Evolutionary conservation across 2,797 vertebrate species (phyloP), one percentile per base, ranked within the genome.

Genomic region (Hypotaenidia okinawae): DNA sequence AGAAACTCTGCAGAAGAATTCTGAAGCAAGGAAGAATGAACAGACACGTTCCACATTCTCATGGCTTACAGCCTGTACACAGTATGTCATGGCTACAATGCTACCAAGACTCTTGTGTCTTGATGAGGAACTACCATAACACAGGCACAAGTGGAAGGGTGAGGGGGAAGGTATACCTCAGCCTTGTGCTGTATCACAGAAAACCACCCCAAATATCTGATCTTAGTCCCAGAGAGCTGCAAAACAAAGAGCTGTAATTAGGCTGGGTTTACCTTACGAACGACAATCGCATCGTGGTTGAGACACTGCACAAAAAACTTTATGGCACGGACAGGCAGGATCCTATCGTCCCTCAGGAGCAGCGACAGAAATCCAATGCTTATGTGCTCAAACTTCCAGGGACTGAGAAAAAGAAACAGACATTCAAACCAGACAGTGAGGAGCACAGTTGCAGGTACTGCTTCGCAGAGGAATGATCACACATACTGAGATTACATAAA

Each of bases 341-440:
- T 97, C 76, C 98, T 97, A 94, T 99, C 99, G 59, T 99, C 99
- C 96, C 99, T 98, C 96, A 99, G 97, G 63, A 99, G 98, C 84
- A 99, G 95, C 16, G 99, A 99, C 79, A 99, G 97, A 96, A 99
- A 99, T 37, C 99, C 99, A 57, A 99, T 99, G 55, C 99, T 97
- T 92, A 99, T 99, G 94, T 99, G 99, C 94, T 99, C 99, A 13
- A 99, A 99, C 97, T 99, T 99, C 99, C 99, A 99, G 57, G 99
- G 99, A 93, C 99, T 99, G 49, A 18, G 97, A 91, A 35, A 69
- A n/a, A 1, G 32, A 16, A 33, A 22, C 1, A 5, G 21, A 52
- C 4, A 62, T 47, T 67, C 21, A 93, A 74, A 86, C 32, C 51
- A 87, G 68, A 51, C 12, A 28, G 4, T 39, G 73, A 64, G 33